A percentile compares a stretch with the other conserved stretches of the same genome.
phyloP scores from a whole-genome alignment of 2,888 invertebrate genomes.

The Calameuta pallipes region DNA sequence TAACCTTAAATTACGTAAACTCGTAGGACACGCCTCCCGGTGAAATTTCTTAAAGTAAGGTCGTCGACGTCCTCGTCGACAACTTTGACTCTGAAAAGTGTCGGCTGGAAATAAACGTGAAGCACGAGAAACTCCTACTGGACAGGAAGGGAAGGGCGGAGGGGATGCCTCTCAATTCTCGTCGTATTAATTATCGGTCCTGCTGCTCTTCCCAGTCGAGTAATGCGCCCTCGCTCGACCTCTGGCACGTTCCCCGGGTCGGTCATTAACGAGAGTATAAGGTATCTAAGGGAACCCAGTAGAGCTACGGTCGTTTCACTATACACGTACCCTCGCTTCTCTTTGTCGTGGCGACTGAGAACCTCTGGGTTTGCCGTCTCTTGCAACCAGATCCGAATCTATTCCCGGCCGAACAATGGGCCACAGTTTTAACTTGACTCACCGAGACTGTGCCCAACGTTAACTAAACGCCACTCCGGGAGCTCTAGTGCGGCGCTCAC shows the following conservation, averaged over 20 bases:
- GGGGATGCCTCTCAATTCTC: background rate
- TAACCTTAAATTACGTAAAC: background rate
- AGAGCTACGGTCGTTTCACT: background rate
- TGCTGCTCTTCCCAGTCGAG: background rate
- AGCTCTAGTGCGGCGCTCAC: background rate
- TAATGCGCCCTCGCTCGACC: background rate
- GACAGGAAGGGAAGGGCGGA: background rate
- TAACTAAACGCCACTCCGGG: background rate
- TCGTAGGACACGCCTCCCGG: background rate
- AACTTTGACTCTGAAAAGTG: background rate
- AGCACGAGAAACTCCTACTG: background rate
- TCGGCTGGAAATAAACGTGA: background rate
- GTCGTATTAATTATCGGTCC: background rate
- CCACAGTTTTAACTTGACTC: conserved; percentile 52
- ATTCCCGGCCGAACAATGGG: conserved; percentile 58
- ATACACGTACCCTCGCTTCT: background rate
- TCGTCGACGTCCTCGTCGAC: background rate
- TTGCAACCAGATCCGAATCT: conserved; percentile 54
- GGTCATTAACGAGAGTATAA: background rate
- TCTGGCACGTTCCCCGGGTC: background rate
- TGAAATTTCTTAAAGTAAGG: background rate
- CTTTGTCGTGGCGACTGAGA: conserved; percentile 25
- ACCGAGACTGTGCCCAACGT: background rate
- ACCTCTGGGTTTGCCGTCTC: conserved; percentile 32
- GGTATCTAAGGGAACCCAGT: background rate